Conservation (phyloP, 1,140 invertebrate species). For the Camponotus vicinus region DNA sequence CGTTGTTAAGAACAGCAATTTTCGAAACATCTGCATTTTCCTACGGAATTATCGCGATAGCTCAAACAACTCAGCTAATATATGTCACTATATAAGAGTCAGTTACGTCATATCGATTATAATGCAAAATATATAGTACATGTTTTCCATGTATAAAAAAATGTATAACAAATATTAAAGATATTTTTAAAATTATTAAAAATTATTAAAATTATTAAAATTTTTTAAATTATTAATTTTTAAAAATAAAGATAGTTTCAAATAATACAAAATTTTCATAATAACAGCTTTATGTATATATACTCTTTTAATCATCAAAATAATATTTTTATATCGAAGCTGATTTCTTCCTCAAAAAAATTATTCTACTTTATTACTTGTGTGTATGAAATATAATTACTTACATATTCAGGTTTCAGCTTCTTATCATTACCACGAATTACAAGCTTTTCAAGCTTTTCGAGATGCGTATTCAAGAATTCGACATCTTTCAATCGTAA, state of each 20-base stretch:
- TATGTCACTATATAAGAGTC: not conserved
- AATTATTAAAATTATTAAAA: no score
- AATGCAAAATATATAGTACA: not conserved
- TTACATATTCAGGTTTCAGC: constrained; percentile 97
- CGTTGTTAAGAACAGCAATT: not conserved
- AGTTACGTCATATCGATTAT: not conserved
- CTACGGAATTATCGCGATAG: not conserved
- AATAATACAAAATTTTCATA: not conserved
- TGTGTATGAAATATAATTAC: constrained; percentile 77
- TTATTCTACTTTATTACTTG: not conserved
- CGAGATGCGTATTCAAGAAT: constrained; percentile 92
- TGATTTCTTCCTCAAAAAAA: not conserved
- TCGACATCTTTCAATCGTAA: constrained; percentile 98
- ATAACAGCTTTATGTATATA: no score
- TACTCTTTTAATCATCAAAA: not conserved
- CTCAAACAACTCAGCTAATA: not conserved
- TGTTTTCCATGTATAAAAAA: not conserved
- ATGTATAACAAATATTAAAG: not conserved
- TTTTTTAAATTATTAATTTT: no score
- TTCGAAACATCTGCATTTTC: not conserved
- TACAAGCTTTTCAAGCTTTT: constrained; percentile 95
- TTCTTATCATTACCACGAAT: constrained; percentile 98
- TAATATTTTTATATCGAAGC: not conserved
- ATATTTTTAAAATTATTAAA: no score
- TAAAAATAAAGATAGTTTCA: not conserved